These are phyloP conservation scores for Amazona vittata DNA, from an alignment of 2,113 vertebrate species.

Conservation along the genomic window DNA sequence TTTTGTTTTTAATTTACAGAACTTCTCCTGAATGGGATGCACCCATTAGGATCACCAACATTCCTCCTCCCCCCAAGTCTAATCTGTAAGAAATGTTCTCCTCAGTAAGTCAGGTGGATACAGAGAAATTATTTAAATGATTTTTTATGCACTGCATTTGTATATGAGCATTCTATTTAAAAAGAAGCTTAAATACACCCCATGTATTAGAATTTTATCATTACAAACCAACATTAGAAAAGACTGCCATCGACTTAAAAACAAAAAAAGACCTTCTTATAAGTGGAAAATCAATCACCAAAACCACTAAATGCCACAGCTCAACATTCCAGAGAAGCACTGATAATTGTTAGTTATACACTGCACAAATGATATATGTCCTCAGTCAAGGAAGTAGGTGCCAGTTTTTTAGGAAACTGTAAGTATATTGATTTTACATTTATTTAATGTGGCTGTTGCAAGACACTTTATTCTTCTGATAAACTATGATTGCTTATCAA, in stretches of 20 bases:
- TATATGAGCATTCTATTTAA: constrained; percentile 27
- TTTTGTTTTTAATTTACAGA: constrained; percentile 43
- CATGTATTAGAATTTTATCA: constrained; percentile 67
- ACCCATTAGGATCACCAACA: not conserved
- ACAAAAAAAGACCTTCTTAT: constrained; percentile 79
- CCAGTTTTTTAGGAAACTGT: constrained; percentile 81
- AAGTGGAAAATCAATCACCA: constrained; percentile 82
- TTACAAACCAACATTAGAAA: constrained; percentile 66
- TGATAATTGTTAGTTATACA: constrained; percentile 80
- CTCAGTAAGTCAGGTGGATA: not conserved
- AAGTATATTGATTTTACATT: constrained; percentile 86
- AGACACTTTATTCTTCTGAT: constrained; percentile 84
- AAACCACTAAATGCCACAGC: constrained; percentile 77
- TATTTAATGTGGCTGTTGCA: constrained; percentile 80
- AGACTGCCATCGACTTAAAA: constrained; percentile 71
- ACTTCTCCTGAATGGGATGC: not conserved
- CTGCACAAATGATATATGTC: constrained; percentile 75
- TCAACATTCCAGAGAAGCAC: constrained; percentile 73
- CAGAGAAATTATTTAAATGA: constrained; percentile 44
- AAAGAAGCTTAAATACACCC: constrained; percentile 53
- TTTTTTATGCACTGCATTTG: constrained; percentile 51
- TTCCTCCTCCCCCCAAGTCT: not conserved
- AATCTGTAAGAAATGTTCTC: constrained; percentile 16
- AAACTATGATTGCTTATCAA: constrained; percentile 85
- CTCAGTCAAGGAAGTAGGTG: constrained; percentile 73